A percentile compares a stretch with the other conserved stretches of the same genome.
These are phyloP conservation scores for Formica selysi DNA, from an alignment of 1,140 invertebrate species.

Conservation along the genomic window DNA sequence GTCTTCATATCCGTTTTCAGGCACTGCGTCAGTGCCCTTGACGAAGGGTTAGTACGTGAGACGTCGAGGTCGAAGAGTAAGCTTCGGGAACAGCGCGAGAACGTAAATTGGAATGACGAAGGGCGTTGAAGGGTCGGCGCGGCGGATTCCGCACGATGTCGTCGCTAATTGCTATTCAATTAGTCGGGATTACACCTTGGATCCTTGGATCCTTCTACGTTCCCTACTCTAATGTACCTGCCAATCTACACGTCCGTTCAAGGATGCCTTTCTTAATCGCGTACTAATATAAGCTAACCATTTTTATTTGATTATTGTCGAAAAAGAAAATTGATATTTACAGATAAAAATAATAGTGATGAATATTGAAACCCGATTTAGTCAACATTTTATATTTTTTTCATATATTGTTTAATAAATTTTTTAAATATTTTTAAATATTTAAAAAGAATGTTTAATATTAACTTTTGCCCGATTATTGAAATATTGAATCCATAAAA, in stretches of 20 bases:
- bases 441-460: not conserved
- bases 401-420: not conserved
- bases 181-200: conserved; percentile 65
- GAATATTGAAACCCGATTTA: not conserved
- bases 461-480: not conserved
- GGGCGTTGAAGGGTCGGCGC: conserved; percentile 52
- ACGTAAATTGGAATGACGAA: conserved; percentile 62
- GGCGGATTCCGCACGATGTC: conserved; percentile 58
- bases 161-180: conserved; percentile 69
- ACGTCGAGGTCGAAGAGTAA: conserved; percentile 42
- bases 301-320: not conserved
- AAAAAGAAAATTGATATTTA: not conserved
- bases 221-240: conserved; percentile 25
- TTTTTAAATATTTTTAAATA: not conserved
- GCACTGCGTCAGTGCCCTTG: conserved; percentile 44
- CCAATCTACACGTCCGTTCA: conserved; percentile 5
- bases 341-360: not conserved
- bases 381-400: not conserved
- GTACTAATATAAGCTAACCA: not conserved
- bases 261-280: conserved; percentile 3
- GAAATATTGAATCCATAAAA: not conserved
- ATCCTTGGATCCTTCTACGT: conserved; percentile 55
- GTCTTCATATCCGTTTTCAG: conserved; percentile 76
- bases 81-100: conserved; percentile 56
- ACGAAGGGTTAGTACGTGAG: conserved; percentile 42